Conservation (phyloP, 2,113 vertebrate genomes). For the Turnix velox region DNA sequence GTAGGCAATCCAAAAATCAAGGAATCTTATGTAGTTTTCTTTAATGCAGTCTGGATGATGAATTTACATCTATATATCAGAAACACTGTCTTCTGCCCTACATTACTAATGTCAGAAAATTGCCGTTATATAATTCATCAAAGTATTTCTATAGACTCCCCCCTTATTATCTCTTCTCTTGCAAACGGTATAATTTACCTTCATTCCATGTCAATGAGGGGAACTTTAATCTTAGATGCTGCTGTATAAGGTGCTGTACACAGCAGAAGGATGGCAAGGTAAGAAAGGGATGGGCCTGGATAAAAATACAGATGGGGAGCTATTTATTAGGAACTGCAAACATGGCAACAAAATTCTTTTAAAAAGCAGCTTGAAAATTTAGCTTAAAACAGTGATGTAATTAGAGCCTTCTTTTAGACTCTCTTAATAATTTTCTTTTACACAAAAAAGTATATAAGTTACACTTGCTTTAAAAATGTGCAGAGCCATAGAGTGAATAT, state of each 20-base stretch:
- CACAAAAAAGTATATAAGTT: neutral
- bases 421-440: slow-evolving; percentile 20
- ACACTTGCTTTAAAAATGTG: neutral
- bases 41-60: slow-evolving; percentile 74
- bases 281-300: neutral
- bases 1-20: slow-evolving; percentile 67
- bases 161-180: slow-evolving; percentile 75
- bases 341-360: neutral
- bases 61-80: slow-evolving; percentile 81
- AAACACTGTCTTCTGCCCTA: slow-evolving; percentile 76
- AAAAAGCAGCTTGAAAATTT: neutral
- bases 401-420: neutral
- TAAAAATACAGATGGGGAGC: slow-evolving; percentile 18
- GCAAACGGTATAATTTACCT: slow-evolving; percentile 72
- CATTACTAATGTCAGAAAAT: slow-evolving; percentile 80
- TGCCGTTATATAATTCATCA: slow-evolving; percentile 79
- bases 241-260: slow-evolving; percentile 17
- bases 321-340: slow-evolving; percentile 35
- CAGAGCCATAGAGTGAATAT: neutral
- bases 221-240: slow-evolving; percentile 73
- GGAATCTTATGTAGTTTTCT: slow-evolving; percentile 70
- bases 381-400: neutral
- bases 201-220: slow-evolving; percentile 63
- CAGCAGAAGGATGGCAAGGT: slow-evolving; percentile 38
- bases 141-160: slow-evolving; percentile 75